These are phyloP conservation scores for Cebus imitator DNA, from an alignment of 2,113 vertebrate species.

Conservation along the genomic window DNA sequence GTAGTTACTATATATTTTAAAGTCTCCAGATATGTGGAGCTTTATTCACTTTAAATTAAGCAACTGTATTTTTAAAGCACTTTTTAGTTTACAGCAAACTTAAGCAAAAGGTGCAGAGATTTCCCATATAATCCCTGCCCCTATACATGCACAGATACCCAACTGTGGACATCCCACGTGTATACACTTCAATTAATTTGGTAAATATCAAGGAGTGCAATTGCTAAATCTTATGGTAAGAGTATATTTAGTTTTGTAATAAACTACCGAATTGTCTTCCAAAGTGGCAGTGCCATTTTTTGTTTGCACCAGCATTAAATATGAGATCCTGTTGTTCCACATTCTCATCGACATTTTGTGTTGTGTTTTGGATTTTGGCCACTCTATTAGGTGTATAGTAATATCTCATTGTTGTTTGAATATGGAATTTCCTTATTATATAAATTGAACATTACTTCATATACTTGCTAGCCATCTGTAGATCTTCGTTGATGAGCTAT, in stretches of 20 bases:
- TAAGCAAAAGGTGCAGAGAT: not conserved
- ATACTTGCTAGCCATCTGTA: not conserved
- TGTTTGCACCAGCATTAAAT: not conserved
- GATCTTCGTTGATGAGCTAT: not conserved
- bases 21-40: not conserved
- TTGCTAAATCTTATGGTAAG: not conserved
- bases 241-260: not conserved
- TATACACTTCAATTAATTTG: not conserved
- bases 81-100: not conserved
- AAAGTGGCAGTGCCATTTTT: not conserved
- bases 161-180: not conserved
- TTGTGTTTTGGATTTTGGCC: not conserved
- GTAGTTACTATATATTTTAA: not conserved
- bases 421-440: not conserved
- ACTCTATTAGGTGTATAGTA: not conserved
- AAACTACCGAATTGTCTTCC: not conserved
- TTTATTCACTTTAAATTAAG: not conserved
- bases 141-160: not conserved
- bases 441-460: not conserved
- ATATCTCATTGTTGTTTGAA: not conserved
- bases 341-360: not conserved
- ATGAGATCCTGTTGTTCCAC: not conserved
- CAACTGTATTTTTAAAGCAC: not conserved
- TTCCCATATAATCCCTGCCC: not conserved
- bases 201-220: not conserved